Evolutionary conservation across 35 echinoderm and acorn worm species (phyloP), one percentile per base, ranked within the genome.

Genomic region (Patiria miniata): DNA sequence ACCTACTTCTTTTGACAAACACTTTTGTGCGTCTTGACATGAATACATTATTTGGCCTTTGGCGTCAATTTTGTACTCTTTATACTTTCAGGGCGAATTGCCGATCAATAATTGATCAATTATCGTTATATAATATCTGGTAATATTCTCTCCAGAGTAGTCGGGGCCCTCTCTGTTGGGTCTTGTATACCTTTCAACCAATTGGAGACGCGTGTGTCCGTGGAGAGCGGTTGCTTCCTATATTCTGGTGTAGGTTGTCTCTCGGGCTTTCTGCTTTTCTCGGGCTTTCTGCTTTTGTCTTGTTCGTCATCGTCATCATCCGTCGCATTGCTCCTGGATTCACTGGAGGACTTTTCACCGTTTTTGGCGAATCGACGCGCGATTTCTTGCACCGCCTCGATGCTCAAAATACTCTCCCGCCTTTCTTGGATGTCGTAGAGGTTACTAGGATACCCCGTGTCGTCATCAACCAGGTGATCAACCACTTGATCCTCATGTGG

Each of bases 341-440:
- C 42, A 12, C 12, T 12, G 4, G 42, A 47, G 42, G 42, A 47
- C 4, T 47, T 12, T 47, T 4, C 4, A 47, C 34, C 65, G 34
- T 73, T 73, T 18, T 26, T 30, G 8, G 58, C 65, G 16, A 73
- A 26, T 36, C 65, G 21, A 0, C 65, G 65, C 10, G 65, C 65
- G 10, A 73, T 73, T 23, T 73, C 65, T 23, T 73, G 65, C 23
- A 26, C 23, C 7, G 65, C 65, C 26, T 73, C 65, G 26, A 73
- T 73, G 34, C 65, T 73, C 65, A 73, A 30, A 73, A 73, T 34
- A 73, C 65, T 73, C 29, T 73, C 65, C 65, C 65, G 65, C 26
- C 65, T 73, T 30, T 73, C 65, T 73, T 73, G 65, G 26, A 73
- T 73, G 65, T 73, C 65, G 65, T 73, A 73, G 19, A 73, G 26